Base-by-base conservation (phyloP, 2,797 vertebrate genomes). In the Acipenser ruthenus region DNA sequence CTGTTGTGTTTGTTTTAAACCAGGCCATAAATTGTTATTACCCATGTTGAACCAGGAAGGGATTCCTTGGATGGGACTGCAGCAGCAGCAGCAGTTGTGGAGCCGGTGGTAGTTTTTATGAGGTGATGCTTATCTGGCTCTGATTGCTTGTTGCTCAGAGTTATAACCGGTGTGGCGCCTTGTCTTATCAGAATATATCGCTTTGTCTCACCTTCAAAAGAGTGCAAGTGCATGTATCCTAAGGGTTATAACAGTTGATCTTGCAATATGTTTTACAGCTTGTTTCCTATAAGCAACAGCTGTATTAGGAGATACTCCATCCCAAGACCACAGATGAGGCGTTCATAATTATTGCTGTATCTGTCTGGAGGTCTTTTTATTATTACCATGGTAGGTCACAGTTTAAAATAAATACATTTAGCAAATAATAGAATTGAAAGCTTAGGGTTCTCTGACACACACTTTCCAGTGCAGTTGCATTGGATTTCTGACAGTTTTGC, bases 121-220 rank as follows among this genome's bases (percentile, higher is more conserved):
- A 74, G 79, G 80, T 79, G 85, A 88, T 89, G 76, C 74, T 87
- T 90, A 87, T 90, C 85, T 84, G 73, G 66, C 69, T 77, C 77
- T 79, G 83, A 80, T 88, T 86, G 83, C 83, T 84, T 80, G 76
- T 85, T 87, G 86, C 90, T 87, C 79, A 78, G 88, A 90, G 86
- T 87, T 88, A 73, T 65, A 72, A 76, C 82, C 79, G 69, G 62
- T 7, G 62, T 92, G 91, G 91, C 86, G 86, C 90, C 92, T 82
- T 75, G 67, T 83, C 82, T 93, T 92, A 92, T 91, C 88, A 79
- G 73, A 69, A 78, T 83, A 80, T 82, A 91, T 92, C 89, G 66
- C 84, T 91, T 87, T 85, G 85, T 89, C 86, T 86, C 87, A 86
- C 79, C 82, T 84, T 83, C 79, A 74, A 72, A 82, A 80, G 76